A percentile compares a stretch with the other conserved stretches of the same genome.
These are phyloP conservation scores for Gymnobelideus leadbeateri DNA, from an alignment of 2,113 vertebrate genomes.

Conservation along the genomic window DNA sequence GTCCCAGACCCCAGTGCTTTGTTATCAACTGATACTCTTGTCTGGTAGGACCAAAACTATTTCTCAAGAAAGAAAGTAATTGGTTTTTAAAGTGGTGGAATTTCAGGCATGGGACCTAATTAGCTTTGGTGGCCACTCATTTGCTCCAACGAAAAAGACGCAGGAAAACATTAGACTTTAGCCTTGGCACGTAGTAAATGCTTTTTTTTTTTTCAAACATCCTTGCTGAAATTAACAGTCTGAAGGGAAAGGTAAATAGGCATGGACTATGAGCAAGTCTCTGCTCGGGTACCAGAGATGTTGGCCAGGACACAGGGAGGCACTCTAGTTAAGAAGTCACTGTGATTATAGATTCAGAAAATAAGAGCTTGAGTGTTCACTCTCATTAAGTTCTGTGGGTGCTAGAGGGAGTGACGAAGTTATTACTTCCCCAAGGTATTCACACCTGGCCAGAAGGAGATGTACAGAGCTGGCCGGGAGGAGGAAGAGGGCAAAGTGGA, in stretches of 20 bases:
- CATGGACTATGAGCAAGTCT: not conserved
- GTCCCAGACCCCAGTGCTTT: not conserved
- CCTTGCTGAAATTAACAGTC: not conserved
- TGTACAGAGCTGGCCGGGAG: not conserved
- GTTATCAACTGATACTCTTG: not conserved
- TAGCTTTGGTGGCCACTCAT: not conserved
- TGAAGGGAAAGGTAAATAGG: not conserved
- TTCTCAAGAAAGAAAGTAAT: not conserved
- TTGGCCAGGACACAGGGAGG: not conserved
- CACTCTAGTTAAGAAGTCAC: not conserved
- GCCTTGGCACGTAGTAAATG: not conserved
- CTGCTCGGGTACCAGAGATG: not conserved
- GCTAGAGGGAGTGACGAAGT: not conserved
- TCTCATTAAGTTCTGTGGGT: not conserved
- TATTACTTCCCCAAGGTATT: not conserved
- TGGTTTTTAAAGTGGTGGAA: not conserved
- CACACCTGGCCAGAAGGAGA: not conserved
- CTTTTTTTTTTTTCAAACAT: not conserved
- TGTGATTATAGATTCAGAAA: not conserved
- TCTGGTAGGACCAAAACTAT: not conserved
- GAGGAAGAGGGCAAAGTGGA: not conserved
- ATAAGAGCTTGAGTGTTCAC: not conserved
- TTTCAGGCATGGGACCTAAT: not conserved
- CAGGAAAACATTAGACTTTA: not conserved
- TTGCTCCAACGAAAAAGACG: not conserved